Conservation (phyloP, 2,113 vertebrate species). For the Ceuthmochares aereus region DNA sequence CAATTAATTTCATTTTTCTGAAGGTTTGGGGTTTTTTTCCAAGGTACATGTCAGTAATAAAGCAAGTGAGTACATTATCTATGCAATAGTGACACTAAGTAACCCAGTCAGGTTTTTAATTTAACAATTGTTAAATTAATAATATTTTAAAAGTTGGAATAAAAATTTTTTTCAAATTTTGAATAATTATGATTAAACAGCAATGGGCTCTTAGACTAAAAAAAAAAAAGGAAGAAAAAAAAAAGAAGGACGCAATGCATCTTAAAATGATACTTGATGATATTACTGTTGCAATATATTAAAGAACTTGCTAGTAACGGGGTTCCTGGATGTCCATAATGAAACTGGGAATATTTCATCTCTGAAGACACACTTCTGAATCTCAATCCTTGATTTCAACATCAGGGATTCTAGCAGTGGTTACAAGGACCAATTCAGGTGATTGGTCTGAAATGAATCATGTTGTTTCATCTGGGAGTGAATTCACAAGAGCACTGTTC, state of each 20-base stretch:
- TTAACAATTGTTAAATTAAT: neutral
- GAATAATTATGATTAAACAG: neutral
- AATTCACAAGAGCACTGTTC: neutral
- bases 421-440: neutral
- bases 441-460: neutral
- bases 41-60: neutral
- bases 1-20: conserved; percentile 29
- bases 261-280: neutral
- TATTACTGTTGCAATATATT: neutral
- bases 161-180: neutral
- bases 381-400: neutral
- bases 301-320: neutral
- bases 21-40: neutral
- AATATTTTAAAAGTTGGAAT: neutral
- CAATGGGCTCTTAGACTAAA: neutral
- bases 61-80: neutral
- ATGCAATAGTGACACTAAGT: neutral
- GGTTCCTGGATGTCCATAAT: neutral
- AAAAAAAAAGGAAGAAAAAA: neutral
- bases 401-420: neutral
- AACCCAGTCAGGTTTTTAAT: neutral
- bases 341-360: neutral
- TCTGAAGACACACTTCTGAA: neutral
- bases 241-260: neutral
- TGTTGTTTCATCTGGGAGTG: fast-evolving